Conservation (phyloP, 1,140 invertebrate genomes). For the Scaptomyza montana region DNA sequence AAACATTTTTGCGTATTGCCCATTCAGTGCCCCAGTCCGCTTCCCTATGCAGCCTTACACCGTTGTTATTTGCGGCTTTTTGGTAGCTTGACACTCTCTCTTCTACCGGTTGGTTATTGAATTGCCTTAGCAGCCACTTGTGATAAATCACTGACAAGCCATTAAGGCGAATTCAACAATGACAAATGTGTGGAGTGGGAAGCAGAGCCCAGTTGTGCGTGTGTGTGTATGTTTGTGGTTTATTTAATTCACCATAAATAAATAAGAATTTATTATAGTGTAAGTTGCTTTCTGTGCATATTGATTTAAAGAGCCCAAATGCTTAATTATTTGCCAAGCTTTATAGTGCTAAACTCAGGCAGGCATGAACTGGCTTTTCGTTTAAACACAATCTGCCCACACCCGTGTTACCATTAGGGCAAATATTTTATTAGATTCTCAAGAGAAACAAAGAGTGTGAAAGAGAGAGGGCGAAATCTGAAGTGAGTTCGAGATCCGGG, state of each 20-base stretch:
- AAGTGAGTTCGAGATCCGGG: constrained; percentile 1
- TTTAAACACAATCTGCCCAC: constrained; percentile 66
- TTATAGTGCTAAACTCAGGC: neutral
- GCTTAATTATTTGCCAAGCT: constrained; percentile 68
- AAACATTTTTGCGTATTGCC: constrained; percentile 54
- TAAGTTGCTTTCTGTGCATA: constrained; percentile 42
- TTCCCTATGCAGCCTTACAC: neutral
- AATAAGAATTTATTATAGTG: constrained; percentile 42
- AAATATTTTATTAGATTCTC: constrained; percentile 71
- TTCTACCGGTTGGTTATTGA: constrained; percentile 57
- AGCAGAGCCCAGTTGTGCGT: neutral
- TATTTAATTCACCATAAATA: constrained; percentile 65
- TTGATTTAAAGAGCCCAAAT: constrained; percentile 51
- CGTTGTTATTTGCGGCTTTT: constrained; percentile 54
- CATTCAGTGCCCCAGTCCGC: neutral
- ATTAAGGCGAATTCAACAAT: constrained; percentile 39
- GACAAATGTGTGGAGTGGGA: constrained; percentile 46
- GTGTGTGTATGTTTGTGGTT: constrained; percentile 39
- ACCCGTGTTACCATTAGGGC: constrained; percentile 24
- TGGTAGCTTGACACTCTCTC: constrained; percentile 27
- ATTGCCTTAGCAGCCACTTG: constrained; percentile 71
- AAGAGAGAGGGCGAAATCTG: neutral
- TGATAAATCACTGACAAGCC: constrained; percentile 73
- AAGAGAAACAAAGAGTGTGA: constrained; percentile 3
- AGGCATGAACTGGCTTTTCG: constrained; percentile 7